Percentiles rank a stretch among this genome's conserved stretches.
These are phyloP conservation scores for Pollenia amentaria DNA, from an alignment of 2,888 invertebrate genomes.

Conservation along the genomic window DNA sequence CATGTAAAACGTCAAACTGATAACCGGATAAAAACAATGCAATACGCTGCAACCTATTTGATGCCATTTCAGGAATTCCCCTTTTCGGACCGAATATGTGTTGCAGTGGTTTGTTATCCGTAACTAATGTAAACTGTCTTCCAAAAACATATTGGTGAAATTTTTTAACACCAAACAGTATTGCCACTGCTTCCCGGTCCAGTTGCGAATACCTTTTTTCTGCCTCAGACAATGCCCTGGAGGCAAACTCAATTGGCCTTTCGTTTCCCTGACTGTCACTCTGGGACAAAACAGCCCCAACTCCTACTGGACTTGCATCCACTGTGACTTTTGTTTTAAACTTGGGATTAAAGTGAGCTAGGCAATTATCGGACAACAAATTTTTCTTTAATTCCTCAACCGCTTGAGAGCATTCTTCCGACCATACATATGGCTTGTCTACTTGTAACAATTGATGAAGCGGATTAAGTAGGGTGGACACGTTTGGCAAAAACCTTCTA, in stretches of 20 bases:
- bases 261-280: conserved; percentile 77
- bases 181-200: conserved; percentile 4
- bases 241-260: conserved; percentile 17
- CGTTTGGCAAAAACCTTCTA: too few relatives aligned
- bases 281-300: conserved; percentile 80
- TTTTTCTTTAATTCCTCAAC: conserved; percentile 67
- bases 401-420: too few relatives aligned
- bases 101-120: conserved; percentile 80
- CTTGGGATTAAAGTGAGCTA: conserved; percentile 75
- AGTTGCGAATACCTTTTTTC: conserved; percentile 24
- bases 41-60: conserved; percentile 75
- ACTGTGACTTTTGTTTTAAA: conserved; percentile 59
- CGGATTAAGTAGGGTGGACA: too few relatives aligned
- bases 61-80: conserved; percentile 79
- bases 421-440: too few relatives aligned
- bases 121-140: conserved; percentile 80
- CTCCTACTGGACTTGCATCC: conserved; percentile 76
- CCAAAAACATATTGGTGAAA: conserved; percentile 83
- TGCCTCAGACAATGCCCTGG: neutral
- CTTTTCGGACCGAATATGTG: conserved; percentile 79
- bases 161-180: conserved; percentile 79
- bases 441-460: too few relatives aligned
- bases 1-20: conserved; percentile 73
- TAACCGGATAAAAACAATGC: conserved; percentile 75
- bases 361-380: conserved; percentile 70